phyloP scores from a whole-genome alignment of 2,888 invertebrate species.

The Drosophila paramelanica region DNA sequence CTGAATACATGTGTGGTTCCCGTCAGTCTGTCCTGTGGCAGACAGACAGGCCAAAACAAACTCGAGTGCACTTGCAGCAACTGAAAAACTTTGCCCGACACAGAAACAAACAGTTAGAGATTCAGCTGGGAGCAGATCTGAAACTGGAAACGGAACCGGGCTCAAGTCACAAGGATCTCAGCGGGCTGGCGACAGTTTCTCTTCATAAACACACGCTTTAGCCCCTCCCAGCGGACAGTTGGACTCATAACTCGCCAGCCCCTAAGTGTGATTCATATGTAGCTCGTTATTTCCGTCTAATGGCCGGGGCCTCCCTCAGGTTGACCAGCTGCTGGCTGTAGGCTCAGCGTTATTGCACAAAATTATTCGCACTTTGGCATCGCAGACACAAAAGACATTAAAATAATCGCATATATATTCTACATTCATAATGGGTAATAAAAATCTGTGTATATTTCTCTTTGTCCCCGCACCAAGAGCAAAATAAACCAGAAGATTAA shows the following conservation, averaged over 20 bases:
- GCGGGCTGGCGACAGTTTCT: conserved; percentile 44
- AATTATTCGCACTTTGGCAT: conserved; percentile 37
- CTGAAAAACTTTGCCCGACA: conserved; percentile 45
- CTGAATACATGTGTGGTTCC: conserved; percentile 29
- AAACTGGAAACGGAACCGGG: neutral
- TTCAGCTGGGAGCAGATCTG: conserved; percentile 11
- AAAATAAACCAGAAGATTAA: conserved; percentile 35
- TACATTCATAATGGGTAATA: conserved; percentile 25
- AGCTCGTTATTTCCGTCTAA: conserved; percentile 47
- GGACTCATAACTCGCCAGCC: conserved; percentile 40
- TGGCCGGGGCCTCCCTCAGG: conserved; percentile 30
- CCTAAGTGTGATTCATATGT: conserved; percentile 63
- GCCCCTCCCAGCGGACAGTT: conserved; percentile 39
- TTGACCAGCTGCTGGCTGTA: conserved; percentile 28
- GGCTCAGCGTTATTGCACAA: conserved; percentile 13
- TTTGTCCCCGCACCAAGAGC: conserved; percentile 1
- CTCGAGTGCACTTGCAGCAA: conserved; percentile 42
- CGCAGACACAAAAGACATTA: conserved; percentile 37
- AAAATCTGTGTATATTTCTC: conserved; percentile 44
- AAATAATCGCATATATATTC: conserved; percentile 24
- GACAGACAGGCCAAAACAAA: conserved; percentile 39
- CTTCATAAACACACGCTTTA: conserved; percentile 62
- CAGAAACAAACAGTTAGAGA: conserved; percentile 38
- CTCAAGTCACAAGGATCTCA: conserved; percentile 1
- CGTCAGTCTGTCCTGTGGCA: neutral